phyloP scores from a whole-genome alignment of 2,113 vertebrate genomes.

The Elgaria multicarinata region DNA sequence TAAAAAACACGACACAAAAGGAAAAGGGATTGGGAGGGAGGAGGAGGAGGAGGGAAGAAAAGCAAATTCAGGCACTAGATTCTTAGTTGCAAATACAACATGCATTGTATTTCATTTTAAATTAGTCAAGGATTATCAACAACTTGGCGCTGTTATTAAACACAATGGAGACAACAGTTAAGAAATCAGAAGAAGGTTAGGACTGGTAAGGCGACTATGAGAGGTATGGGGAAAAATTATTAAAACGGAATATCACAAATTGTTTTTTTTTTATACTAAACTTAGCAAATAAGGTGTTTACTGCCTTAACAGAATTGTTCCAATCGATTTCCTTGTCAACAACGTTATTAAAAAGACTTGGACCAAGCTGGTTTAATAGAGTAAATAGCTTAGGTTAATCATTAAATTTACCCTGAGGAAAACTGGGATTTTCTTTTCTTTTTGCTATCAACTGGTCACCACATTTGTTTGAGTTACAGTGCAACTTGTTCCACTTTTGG shows the following conservation, averaged over 20 bases:
- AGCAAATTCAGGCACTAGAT: too few relatives aligned
- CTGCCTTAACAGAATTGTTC: conserved; percentile 21
- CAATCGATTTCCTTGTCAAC: neutral
- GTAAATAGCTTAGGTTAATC: conserved; percentile 73
- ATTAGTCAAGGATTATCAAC: too few relatives aligned
- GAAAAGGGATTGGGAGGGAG: too few relatives aligned
- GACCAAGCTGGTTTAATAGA: conserved; percentile 64
- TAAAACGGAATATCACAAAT: neutral
- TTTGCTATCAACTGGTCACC: conserved; percentile 48
- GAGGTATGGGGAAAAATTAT: too few relatives aligned
- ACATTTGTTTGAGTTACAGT: conserved; percentile 62
- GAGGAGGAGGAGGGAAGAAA: too few relatives aligned
- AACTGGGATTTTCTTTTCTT: conserved; percentile 30
- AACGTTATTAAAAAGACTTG: conserved; percentile 30
- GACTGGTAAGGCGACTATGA: too few relatives aligned
- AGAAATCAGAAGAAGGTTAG: too few relatives aligned
- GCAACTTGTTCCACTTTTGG: neutral
- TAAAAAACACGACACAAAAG: too few relatives aligned
- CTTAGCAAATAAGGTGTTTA: neutral
- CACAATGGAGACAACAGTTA: too few relatives aligned
- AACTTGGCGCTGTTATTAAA: too few relatives aligned
- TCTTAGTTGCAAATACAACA: too few relatives aligned
- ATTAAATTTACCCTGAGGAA: conserved; percentile 68
- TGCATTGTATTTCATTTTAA: too few relatives aligned
- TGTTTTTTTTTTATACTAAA: neutral